These are phyloP conservation scores for Deroptyus accipitrinus DNA, from an alignment of 2,113 vertebrate genomes.

Conservation along the genomic window DNA sequence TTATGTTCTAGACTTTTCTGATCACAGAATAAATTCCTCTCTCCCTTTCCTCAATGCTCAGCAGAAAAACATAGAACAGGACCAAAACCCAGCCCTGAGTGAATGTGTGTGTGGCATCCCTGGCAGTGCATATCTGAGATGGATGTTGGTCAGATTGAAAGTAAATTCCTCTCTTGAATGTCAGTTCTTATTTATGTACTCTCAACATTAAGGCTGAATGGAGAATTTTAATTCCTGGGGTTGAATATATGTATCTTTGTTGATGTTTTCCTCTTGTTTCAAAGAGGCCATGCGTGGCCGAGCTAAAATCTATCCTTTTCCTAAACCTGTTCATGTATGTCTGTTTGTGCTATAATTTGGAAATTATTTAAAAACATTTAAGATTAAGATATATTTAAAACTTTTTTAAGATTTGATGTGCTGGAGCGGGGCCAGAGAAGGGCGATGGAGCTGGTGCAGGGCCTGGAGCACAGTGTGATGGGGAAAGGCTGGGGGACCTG, in stretches of 20 bases:
- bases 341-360: background rate
- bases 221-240: background rate
- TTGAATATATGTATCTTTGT: background rate
- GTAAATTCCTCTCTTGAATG: background rate
- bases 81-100: background rate
- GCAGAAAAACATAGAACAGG: background rate
- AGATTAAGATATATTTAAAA: background rate
- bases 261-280: rapidly evolving
- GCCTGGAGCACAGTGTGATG: background rate
- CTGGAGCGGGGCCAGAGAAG: background rate
- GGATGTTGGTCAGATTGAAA: background rate
- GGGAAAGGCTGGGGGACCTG: background rate
- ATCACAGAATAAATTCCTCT: background rate
- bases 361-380: background rate
- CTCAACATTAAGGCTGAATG: background rate
- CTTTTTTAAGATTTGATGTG: background rate
- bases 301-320: background rate
- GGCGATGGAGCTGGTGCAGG: rapidly evolving
- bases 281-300: background rate
- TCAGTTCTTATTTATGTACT: background rate
- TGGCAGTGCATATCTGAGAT: background rate
- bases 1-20: rapidly evolving
- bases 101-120: background rate
- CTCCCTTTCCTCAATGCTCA: background rate
- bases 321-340: background rate